Percentiles rank a stretch among this genome's conserved stretches.
These are phyloP conservation scores for Eupithecia insigniata DNA, from an alignment of 2,888 invertebrate genomes.

Conservation along the genomic window DNA sequence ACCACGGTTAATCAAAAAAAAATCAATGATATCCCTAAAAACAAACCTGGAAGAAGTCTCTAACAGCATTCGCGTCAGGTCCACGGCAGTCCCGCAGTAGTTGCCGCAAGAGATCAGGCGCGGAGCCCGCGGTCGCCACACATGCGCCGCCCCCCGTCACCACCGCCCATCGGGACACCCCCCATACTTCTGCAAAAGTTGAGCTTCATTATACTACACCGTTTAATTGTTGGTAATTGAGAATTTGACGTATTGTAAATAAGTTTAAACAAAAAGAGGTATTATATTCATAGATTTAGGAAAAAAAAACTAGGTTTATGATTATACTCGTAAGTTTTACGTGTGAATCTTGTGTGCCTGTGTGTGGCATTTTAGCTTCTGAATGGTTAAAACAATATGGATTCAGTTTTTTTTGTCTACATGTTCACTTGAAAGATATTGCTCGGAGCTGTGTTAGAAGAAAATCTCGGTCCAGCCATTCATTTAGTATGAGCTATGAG, in stretches of 20 bases:
- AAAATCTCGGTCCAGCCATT: neutral
- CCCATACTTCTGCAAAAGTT: constrained; percentile 65
- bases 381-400: neutral
- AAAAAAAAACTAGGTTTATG: no score
- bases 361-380: no score
- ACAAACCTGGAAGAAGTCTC: constrained; percentile 90
- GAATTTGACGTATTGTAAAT: neutral
- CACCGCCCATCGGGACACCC: constrained; percentile 87
- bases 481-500: neutral
- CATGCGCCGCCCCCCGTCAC: constrained; percentile 95
- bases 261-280: no score
- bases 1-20: no score
- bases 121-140: constrained; percentile 91
- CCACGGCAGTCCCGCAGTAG: constrained; percentile 92
- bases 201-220: neutral
- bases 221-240: neutral
- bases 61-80: constrained; percentile 92
- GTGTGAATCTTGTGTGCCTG: no score
- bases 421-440: neutral
- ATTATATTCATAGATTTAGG: no score
- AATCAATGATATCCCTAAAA: no score
- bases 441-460: neutral
- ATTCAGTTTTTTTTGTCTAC: neutral
- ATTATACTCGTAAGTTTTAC: no score
- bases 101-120: constrained; percentile 93